phyloP scores from a whole-genome alignment of 2,797 vertebrate species.

The Gorsachius magnificus region DNA sequence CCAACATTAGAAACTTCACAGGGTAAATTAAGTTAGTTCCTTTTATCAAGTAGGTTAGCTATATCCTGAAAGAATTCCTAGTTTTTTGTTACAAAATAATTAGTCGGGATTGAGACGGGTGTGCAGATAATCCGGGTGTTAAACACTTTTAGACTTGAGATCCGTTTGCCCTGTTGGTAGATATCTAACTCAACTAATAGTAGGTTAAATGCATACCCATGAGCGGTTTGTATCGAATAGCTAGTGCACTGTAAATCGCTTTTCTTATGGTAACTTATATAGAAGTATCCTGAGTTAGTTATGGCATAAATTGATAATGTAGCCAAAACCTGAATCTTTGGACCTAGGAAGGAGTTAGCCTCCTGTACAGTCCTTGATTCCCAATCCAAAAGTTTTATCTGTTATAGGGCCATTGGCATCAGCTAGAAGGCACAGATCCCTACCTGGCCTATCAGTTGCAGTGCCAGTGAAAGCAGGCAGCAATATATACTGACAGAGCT shows the following conservation, averaged over 20 bases:
- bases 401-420: not conserved
- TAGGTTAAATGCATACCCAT: not conserved
- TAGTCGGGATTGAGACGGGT: not conserved
- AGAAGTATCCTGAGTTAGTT: not conserved
- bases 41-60: not conserved
- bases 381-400: not conserved
- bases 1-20: not conserved
- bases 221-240: not conserved
- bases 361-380: not conserved
- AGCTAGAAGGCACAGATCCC: not conserved
- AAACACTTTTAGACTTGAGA: not conserved
- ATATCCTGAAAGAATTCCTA: not conserved
- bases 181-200: not conserved
- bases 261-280: not conserved
- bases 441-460: not conserved
- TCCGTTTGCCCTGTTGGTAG: not conserved
- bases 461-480: not conserved
- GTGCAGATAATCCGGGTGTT: not conserved
- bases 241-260: not conserved
- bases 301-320: not conserved
- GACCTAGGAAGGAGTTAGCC: not conserved
- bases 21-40: not conserved
- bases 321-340: not conserved
- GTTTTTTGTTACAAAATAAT: not conserved
- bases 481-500: not conserved